Evolutionary conservation across 2,113 vertebrate genomes (phyloP).

Genomic region (Cyphomyrus plagiostoma): DNA sequence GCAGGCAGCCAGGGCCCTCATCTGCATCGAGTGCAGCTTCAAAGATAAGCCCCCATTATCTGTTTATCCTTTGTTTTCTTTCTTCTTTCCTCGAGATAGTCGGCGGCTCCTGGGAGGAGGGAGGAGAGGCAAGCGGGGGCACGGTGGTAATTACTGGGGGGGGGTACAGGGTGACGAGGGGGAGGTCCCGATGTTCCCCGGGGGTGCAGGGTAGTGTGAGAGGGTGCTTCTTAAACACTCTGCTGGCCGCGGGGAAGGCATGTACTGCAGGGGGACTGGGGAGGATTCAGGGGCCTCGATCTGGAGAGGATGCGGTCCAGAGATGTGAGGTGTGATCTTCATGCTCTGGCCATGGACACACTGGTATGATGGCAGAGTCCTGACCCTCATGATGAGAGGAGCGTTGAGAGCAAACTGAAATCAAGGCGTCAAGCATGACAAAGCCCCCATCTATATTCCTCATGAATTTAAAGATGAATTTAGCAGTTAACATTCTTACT

Average conservation of each 20-base stretch:
- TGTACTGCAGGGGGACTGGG: slow-evolving; percentile 46
- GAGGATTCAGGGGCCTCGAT: background rate
- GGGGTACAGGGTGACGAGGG: background rate
- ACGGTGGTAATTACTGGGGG: slow-evolving; percentile 46
- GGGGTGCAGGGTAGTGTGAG: slow-evolving; percentile 30
- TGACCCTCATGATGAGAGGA: background rate
- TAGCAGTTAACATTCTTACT: background rate
- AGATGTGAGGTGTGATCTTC: background rate
- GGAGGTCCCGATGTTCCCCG: slow-evolving; percentile 52
- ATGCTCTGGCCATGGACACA: background rate
- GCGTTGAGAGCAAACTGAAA: background rate
- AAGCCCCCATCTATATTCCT: background rate
- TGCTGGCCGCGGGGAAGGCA: slow-evolving; percentile 38
- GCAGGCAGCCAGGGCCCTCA: slow-evolving; percentile 56
- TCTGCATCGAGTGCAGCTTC: slow-evolving; percentile 58
- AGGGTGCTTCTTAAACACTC: slow-evolving; percentile 38
- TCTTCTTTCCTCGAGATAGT: slow-evolving; percentile 52
- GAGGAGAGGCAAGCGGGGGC: slow-evolving; percentile 16
- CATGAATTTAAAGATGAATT: background rate
- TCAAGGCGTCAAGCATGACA: background rate
- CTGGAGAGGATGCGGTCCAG: background rate
- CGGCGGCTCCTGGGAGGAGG: slow-evolving; percentile 26
- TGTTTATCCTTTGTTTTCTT: slow-evolving; percentile 52
- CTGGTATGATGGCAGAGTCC: background rate
- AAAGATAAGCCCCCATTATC: slow-evolving; percentile 61